A percentile compares a stretch with the other conserved stretches of the same genome.
These are phyloP conservation scores for Chloebia gouldiae DNA, from an alignment of 2,113 vertebrate species.

Conservation along the genomic window DNA sequence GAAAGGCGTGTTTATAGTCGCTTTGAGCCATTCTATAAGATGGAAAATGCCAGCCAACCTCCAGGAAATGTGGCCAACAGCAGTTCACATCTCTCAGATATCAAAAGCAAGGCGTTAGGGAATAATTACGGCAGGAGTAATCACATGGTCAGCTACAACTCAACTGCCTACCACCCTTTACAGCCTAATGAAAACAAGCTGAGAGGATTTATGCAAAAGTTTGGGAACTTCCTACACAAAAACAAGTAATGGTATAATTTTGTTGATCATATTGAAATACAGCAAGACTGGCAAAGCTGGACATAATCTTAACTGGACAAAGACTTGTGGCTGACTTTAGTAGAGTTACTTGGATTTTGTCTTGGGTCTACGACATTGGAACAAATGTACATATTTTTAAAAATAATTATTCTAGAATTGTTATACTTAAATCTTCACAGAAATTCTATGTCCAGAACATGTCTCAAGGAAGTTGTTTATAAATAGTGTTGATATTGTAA, in stretches of 20 bases:
- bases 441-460: conserved; percentile 11
- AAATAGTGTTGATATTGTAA: conserved; percentile 58
- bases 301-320: not conserved
- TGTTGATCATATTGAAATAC: not conserved
- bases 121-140: conserved; percentile 65
- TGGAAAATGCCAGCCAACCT: conserved; percentile 72
- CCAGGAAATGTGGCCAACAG: conserved; percentile 20
- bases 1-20: conserved; percentile 83
- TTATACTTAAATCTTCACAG: not conserved
- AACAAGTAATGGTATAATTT: conserved; percentile 71
- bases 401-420: conserved; percentile 5
- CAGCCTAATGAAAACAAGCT: conserved; percentile 88
- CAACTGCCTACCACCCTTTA: conserved; percentile 51
- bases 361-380: not conserved
- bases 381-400: conserved; percentile 40
- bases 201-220: conserved; percentile 87
- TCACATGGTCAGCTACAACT: conserved; percentile 67
- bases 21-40: conserved; percentile 84
- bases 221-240: conserved; percentile 87
- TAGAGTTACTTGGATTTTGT: conserved; percentile 24
- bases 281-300: not conserved
- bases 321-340: not conserved
- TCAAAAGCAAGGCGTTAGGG: conserved; percentile 64
- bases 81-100: conserved; percentile 62
- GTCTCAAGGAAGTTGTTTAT: conserved; percentile 50